Conservation (phyloP, 2,113 vertebrate species). For the Thomomys bottae region DNA sequence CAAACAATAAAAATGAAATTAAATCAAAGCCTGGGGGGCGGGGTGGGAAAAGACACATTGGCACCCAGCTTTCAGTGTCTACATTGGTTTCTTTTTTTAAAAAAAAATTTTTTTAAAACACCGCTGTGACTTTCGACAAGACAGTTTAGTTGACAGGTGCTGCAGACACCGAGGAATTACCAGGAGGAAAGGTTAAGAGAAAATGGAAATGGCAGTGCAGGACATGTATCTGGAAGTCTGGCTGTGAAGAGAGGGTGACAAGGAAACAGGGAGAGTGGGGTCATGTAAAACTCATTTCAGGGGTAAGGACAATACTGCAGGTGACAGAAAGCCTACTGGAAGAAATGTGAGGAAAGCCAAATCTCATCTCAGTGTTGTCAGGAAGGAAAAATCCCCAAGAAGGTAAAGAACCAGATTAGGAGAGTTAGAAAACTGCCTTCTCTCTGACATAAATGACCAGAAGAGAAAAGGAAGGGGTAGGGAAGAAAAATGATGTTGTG, state of each 20-base stretch:
- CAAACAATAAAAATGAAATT: not conserved
- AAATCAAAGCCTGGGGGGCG: too few relatives aligned
- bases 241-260: not conserved
- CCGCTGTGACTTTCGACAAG: not conserved
- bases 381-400: not conserved
- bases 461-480: not conserved
- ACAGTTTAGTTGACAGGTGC: not conserved
- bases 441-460: not conserved
- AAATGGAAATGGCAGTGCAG: not conserved
- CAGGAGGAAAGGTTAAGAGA: not conserved
- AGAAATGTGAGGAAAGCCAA: too few relatives aligned
- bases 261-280: not conserved
- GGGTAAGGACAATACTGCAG: not conserved
- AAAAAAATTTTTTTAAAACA: not conserved
- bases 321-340: not conserved
- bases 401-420: not conserved
- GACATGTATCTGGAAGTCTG: not conserved
- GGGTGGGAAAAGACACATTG: not conserved
- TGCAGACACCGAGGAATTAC: not conserved
- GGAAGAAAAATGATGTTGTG: not conserved
- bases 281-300: conserved; percentile 23
- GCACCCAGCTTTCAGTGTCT: not conserved
- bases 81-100: not conserved
- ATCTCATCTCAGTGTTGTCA: not conserved
- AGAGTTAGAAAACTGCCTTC: not conserved